Evolutionary conservation across 1,140 invertebrate genomes (phyloP).

Genomic region (Diuraphis noxia): DNA sequence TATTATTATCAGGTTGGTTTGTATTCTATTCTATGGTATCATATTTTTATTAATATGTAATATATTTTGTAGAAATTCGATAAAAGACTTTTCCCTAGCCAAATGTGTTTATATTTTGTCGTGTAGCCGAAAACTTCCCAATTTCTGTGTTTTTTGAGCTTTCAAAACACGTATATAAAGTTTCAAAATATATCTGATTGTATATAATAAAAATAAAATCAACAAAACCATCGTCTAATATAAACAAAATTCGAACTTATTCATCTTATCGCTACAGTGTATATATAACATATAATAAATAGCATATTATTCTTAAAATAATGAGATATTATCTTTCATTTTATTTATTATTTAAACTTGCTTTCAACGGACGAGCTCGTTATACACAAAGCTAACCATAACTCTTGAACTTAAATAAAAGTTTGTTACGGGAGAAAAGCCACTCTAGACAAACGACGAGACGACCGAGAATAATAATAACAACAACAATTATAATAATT

Average conservation of each 20-base stretch:
- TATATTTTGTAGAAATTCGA: conserved; percentile 11
- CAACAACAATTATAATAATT: not conserved
- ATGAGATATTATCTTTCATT: not conserved
- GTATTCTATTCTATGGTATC: not conserved
- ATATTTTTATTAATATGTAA: not conserved
- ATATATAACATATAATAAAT: not conserved
- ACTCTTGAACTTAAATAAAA: not conserved
- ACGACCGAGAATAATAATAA: not conserved
- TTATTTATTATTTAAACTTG: conserved; percentile 6
- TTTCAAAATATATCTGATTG: not conserved
- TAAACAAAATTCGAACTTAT: not conserved
- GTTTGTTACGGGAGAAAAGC: not conserved
- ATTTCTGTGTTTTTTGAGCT: not conserved
- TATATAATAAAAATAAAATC: not conserved
- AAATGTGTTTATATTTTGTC: not conserved
- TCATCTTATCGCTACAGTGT: not conserved
- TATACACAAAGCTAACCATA: not conserved
- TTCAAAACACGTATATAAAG: not conserved
- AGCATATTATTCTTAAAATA: not conserved
- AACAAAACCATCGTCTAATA: not conserved
- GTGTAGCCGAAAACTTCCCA: not conserved
- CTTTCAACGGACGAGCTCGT: not conserved
- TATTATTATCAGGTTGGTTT: not conserved
- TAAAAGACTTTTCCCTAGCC: not conserved
- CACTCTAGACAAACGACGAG: not conserved